phyloP scores from a whole-genome alignment of 2,797 vertebrate species.

The Sardinella longiceps region DNA sequence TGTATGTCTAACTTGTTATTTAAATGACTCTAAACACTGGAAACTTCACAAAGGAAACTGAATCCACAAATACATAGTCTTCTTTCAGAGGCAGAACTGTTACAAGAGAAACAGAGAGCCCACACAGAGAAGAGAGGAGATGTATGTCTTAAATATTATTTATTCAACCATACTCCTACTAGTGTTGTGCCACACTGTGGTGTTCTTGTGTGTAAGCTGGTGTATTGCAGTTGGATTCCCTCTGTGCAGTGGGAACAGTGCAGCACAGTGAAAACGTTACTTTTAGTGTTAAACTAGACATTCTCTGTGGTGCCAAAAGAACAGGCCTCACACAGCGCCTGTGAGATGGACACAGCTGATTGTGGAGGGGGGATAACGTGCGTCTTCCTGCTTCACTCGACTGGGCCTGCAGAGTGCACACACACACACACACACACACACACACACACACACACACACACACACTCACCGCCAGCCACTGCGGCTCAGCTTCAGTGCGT shows the following conservation, averaged over 20 bases:
- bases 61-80: not conserved
- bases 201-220: too few relatives aligned
- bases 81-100: too few relatives aligned
- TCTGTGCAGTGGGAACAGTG: too few relatives aligned
- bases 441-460: not conserved
- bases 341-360: not conserved
- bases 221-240: too few relatives aligned
- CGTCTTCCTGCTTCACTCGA: not conserved
- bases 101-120: too few relatives aligned
- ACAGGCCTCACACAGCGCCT: not conserved
- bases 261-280: not conserved
- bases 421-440: not conserved
- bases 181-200: too few relatives aligned
- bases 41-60: slow-evolving; percentile 57
- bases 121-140: not conserved
- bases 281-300: not conserved
- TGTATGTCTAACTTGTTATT: slow-evolving; percentile 65
- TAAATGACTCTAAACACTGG: slow-evolving; percentile 77
- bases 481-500: not conserved
- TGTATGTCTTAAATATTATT: not conserved
- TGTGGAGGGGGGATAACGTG: not conserved
- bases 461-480: not conserved
- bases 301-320: not conserved
- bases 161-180: not conserved
- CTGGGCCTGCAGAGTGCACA: not conserved